Percentiles rank a stretch among this genome's conserved stretches.
Conservation (phyloP, 2,113 vertebrate species). For the Muntiacus muntjak region DNA sequence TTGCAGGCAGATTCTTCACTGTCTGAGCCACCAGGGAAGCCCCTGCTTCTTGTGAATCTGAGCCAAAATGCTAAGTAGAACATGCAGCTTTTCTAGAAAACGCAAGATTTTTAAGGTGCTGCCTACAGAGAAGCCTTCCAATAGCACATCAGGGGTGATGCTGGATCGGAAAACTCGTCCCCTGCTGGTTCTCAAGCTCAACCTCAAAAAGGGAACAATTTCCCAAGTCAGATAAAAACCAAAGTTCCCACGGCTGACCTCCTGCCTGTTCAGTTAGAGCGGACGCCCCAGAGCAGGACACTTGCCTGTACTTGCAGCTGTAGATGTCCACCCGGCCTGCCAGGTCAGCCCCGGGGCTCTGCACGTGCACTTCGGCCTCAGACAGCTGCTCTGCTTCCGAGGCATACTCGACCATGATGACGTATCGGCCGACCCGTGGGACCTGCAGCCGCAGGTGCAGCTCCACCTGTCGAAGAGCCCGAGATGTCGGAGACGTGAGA, state of each 20-base stretch:
- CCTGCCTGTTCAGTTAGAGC: not conserved
- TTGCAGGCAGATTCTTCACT: not conserved
- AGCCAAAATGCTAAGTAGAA: not conserved
- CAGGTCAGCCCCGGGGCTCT: slow-evolving; percentile 67
- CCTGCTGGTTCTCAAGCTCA: not conserved
- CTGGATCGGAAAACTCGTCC: not conserved
- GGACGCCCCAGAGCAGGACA: not conserved
- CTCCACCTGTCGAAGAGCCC: slow-evolving; percentile 78
- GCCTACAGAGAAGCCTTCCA: not conserved
- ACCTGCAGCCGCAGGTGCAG: slow-evolving; percentile 84
- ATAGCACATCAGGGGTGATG: not conserved
- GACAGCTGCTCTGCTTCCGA: slow-evolving; percentile 79
- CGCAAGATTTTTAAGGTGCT: not conserved
- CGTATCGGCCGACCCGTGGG: slow-evolving; percentile 82
- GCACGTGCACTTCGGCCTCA: slow-evolving; percentile 79
- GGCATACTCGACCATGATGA: slow-evolving; percentile 89
- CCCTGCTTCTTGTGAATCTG: not conserved
- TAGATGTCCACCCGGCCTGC: slow-evolving; percentile 87
- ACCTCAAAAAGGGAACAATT: not conserved
- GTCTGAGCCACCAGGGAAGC: not conserved
- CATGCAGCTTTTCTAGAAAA: not conserved
- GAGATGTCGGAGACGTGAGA: accelerated
- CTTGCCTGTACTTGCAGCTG: slow-evolving; percentile 91
- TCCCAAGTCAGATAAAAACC: not conserved
- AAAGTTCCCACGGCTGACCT: not conserved